Base-by-base conservation (phyloP, 1,140 invertebrate genomes). In the Papilio xuthus region DNA sequence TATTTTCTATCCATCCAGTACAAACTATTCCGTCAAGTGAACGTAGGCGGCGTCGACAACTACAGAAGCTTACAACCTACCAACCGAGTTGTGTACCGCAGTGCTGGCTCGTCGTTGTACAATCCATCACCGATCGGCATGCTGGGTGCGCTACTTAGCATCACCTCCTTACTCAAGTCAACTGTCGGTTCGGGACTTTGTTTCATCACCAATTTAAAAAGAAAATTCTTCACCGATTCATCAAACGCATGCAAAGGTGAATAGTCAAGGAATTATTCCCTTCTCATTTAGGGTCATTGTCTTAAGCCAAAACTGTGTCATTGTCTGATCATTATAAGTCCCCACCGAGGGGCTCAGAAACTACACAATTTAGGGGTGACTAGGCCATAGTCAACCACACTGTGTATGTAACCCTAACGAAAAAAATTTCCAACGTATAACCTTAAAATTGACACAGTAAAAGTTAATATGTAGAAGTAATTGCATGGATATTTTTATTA, bases 1-100 rank as follows among this genome's bases (percentile, higher is more conserved):
- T 41, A 0, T 42, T 37, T n/a, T 82, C 79, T 75, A 37, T 81
- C 74, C 26, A 81, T 80, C 6, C 85, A 93, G 92, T 92, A 88
- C 85, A 88, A 88, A 80, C 53, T 85, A 42, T 84, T 93, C 81
- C 87, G 84, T 71, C 85, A 84, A 81, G 86, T 87, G 0, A 85
- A 93, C 75, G 84, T 92, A 0, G 89, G 89, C 28, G 86, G 87
- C n/a, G 81, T 86, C 7, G 84, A 88, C 80, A 93, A 92, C 82
- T 92, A 90, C 82, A 78, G 92, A 9, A 89, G 88, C 42, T 82
- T 92, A 3, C 91, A 92, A 70, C 83, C 86, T 0, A 73, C 74
- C 32, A 85, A 90, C 79, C 85, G 92, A 6, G 78, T 89, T 8
- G 86, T 93, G 0, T 92, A 90, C 84, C 83, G 89, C 9, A 90